These are phyloP conservation scores for Conistra vaccinii DNA, from an alignment of 2,888 invertebrate genomes.

Conservation along the genomic window DNA sequence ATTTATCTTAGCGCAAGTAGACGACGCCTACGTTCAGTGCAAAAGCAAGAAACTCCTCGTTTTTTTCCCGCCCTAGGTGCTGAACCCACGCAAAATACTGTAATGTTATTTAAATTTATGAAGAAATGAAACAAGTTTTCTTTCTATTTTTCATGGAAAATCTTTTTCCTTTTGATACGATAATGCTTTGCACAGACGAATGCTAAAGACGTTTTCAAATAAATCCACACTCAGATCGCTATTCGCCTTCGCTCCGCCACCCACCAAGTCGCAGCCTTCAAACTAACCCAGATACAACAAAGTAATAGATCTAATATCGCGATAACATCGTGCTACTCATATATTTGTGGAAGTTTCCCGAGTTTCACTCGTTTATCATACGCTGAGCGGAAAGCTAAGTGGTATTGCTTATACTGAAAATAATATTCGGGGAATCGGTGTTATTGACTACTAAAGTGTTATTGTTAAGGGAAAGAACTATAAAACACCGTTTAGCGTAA, in stretches of 20 bases:
- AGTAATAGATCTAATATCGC: conserved; percentile 45
- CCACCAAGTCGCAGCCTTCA: not conserved
- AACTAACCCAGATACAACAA: conserved; percentile 42
- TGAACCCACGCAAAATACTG: too few species aligned
- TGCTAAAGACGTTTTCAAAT: not conserved
- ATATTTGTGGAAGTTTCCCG: conserved; percentile 42
- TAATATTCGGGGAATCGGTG: conserved; percentile 14
- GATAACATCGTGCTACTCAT: conserved; percentile 44
- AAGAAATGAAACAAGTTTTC: not conserved
- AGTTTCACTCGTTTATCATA: conserved; percentile 49
- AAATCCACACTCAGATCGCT: not conserved
- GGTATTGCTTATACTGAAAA: conserved; percentile 21
- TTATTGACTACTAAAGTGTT: conserved; percentile 27
- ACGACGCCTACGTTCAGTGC: not conserved
- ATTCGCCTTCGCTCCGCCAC: not conserved
- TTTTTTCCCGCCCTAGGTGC: too few species aligned
- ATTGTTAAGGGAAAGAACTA: not conserved
- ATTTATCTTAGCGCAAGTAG: not conserved
- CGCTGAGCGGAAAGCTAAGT: conserved; percentile 37
- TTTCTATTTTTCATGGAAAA: too few species aligned
- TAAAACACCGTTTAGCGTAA: not conserved
- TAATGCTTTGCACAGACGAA: not conserved
- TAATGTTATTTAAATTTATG: not conserved
- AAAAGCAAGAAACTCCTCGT: not conserved
- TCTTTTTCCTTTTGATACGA: not conserved